Evolutionary conservation across 2,113 vertebrate genomes (phyloP).

Genomic region (Forbesichthys papilliferus): DNA sequence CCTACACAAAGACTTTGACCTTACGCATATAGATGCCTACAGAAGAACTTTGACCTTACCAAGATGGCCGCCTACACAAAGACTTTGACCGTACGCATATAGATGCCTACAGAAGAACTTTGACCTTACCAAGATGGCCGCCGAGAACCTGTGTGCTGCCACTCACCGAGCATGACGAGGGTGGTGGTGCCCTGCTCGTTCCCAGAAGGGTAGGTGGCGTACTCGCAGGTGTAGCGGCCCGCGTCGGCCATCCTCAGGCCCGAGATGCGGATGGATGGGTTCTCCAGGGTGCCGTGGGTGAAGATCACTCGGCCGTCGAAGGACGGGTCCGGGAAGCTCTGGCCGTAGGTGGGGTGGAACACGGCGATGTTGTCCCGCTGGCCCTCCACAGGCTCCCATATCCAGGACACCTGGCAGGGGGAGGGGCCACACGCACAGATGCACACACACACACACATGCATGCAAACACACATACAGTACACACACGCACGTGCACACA

Average conservation of each 20-base stretch:
- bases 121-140: no score
- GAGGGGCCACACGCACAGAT: background rate
- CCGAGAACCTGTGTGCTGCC: no score
- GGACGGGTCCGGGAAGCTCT: constrained; percentile 73
- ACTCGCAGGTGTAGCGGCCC: constrained; percentile 84
- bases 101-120: background rate
- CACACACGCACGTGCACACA: no score
- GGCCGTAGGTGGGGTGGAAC: constrained; percentile 75
- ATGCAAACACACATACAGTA: no score
- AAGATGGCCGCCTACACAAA: background rate
- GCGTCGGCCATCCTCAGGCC: constrained; percentile 75
- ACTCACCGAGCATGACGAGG: constrained; percentile 76
- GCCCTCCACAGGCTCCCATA: constrained; percentile 65
- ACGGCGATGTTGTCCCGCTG: constrained; percentile 78
- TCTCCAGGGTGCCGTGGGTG: constrained; percentile 61
- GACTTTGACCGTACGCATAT: background rate
- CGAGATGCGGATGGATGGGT: constrained; percentile 78
- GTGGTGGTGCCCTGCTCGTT: constrained; percentile 78
- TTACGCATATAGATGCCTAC: background rate
- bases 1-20: background rate
- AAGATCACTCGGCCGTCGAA: constrained; percentile 71
- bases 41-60: no score
- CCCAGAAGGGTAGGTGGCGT: constrained; percentile 84
- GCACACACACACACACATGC: no score
- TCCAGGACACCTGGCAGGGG: constrained; percentile 74